Evolutionary conservation across 2,888 invertebrate genomes (phyloP).

Genomic region (Oithona nana): DNA sequence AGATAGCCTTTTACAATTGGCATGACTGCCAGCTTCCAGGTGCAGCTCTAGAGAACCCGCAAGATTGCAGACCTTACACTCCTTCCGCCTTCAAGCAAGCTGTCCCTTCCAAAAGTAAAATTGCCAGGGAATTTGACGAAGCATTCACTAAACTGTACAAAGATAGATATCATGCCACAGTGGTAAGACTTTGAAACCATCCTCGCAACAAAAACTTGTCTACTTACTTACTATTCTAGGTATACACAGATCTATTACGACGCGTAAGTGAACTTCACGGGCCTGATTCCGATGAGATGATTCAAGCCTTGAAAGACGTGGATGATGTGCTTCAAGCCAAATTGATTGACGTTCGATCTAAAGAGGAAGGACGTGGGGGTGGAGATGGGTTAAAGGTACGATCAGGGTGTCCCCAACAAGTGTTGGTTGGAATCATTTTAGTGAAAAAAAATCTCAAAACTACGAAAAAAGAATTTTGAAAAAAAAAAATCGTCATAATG

Average conservation of each 20-base stretch:
- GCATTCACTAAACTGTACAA: constrained; percentile 1
- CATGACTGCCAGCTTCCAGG: constrained; percentile 12
- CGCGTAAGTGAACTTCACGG: constrained; percentile 2
- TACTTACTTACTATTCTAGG: background rate
- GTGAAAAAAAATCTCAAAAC: background rate
- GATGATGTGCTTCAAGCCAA: constrained; percentile 14
- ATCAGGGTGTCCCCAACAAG: no score
- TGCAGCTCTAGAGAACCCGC: background rate
- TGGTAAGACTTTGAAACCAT: background rate
- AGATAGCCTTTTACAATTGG: constrained; percentile 12
- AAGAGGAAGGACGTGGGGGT: background rate
- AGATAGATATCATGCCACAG: background rate
- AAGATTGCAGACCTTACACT: background rate
- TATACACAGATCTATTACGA: background rate
- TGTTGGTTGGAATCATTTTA: background rate
- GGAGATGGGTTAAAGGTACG: no score
- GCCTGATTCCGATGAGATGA: background rate
- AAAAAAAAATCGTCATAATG: background rate
- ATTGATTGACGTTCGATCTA: constrained; percentile 5
- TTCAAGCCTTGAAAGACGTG: background rate
- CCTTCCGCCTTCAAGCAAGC: background rate
- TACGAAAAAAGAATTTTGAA: background rate
- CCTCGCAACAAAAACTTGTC: no score
- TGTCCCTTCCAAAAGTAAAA: background rate
- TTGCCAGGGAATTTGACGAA: background rate